phyloP scores from a whole-genome alignment of 2,797 vertebrate genomes.

The Rhinogobio ventralis region DNA sequence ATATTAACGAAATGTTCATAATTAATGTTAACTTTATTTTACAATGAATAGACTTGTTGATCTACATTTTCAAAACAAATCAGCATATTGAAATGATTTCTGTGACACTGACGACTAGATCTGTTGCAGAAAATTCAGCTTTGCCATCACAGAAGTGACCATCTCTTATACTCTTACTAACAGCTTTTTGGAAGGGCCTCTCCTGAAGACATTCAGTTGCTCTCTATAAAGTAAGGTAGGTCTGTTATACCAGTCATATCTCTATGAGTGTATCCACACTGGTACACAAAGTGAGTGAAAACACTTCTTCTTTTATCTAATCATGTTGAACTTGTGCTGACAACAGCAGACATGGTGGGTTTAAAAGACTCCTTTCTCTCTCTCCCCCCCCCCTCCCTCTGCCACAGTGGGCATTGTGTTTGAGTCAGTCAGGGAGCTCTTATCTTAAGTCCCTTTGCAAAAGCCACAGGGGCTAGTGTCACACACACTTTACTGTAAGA shows the following conservation, averaged over 20 bases:
- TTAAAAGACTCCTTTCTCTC: slow-evolving; percentile 70
- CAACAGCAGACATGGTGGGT: slow-evolving; percentile 72
- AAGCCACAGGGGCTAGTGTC: slow-evolving; percentile 67
- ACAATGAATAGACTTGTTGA: neutral
- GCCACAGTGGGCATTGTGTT: slow-evolving; percentile 69
- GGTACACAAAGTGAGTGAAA: slow-evolving; percentile 65
- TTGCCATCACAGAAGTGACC: neutral
- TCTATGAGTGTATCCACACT: slow-evolving; percentile 42
- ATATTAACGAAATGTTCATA: neutral
- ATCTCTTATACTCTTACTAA: neutral
- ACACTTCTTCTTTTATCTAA: slow-evolving; percentile 74
- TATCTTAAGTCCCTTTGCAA: slow-evolving; percentile 67
- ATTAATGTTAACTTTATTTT: neutral
- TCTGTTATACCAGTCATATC: slow-evolving; percentile 34
- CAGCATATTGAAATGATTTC: neutral
- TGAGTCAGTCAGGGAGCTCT: slow-evolving; percentile 68
- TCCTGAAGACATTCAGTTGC: neutral
- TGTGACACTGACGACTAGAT: neutral
- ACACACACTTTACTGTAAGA: slow-evolving; percentile 64
- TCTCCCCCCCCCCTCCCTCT: slow-evolving; percentile 61
- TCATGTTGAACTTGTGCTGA: slow-evolving; percentile 77
- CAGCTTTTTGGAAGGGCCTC: neutral
- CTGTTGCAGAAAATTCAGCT: neutral
- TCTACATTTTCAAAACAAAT: neutral
- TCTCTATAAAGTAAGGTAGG: neutral